These are phyloP conservation scores for Dysdera silvatica DNA, from an alignment of 1,140 invertebrate genomes.

Conservation along the genomic window DNA sequence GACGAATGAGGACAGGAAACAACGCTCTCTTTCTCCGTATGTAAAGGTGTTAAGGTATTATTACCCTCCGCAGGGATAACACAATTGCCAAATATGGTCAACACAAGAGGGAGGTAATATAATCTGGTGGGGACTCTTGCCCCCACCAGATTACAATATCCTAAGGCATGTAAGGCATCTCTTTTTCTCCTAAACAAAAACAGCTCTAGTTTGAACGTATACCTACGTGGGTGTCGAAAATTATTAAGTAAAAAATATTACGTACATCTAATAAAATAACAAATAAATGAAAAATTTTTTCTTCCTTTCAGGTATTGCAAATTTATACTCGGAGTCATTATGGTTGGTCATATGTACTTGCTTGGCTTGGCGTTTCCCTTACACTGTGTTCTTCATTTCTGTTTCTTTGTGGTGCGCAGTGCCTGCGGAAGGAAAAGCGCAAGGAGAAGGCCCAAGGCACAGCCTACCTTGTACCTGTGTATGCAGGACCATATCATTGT, in stretches of 20 bases:
- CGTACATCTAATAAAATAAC: not conserved
- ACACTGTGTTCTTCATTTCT: conserved; percentile 78
- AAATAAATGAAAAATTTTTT: not conserved
- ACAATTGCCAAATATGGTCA: too few relatives aligned
- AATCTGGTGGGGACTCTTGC: too few relatives aligned
- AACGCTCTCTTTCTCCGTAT: too few relatives aligned
- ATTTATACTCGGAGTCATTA: conserved; percentile 78
- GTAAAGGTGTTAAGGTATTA: too few relatives aligned
- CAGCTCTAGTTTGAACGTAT: too few relatives aligned
- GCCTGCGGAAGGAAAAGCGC: conserved; percentile 72
- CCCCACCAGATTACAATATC: too few relatives aligned
- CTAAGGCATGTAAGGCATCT: too few relatives aligned
- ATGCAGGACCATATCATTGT: conserved; percentile 24
- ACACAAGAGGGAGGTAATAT: too few relatives aligned
- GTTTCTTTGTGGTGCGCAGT: conserved; percentile 84
- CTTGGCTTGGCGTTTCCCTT: conserved; percentile 86
- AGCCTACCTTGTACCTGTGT: conserved; percentile 20
- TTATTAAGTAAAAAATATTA: not conserved
- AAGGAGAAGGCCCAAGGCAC: conserved; percentile 24
- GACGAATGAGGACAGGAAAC: too few relatives aligned
- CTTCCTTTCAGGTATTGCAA: conserved; percentile 48
- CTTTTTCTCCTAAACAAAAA: too few relatives aligned
- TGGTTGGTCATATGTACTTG: conserved; percentile 91
- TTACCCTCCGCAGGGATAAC: too few relatives aligned
- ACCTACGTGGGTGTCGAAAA: too few relatives aligned